phyloP scores from a whole-genome alignment of 2,888 invertebrate species.

The Drosophila gaucha region DNA sequence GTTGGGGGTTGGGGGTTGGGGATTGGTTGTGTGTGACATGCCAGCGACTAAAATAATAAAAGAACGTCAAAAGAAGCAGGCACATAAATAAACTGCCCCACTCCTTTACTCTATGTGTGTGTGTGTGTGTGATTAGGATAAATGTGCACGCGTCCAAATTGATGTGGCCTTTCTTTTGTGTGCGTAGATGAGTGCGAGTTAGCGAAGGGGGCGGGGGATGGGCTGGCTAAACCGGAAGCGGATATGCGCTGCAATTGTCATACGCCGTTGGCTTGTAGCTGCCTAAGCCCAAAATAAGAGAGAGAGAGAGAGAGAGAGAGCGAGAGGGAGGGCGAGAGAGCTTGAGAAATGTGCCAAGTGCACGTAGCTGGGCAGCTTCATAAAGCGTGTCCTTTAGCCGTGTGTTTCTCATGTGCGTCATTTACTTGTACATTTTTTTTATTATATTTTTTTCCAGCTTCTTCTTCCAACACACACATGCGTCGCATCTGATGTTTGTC shows the following conservation, averaged over 20 bases:
- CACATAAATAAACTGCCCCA: conserved; percentile 70
- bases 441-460: conserved; percentile 37
- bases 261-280: conserved; percentile 53
- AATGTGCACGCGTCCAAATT: conserved; percentile 76
- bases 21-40: conserved; percentile 31
- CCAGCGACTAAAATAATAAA: conserved; percentile 74
- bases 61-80: conserved; percentile 75
- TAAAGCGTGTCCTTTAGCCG: conserved; percentile 40
- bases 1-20: not conserved
- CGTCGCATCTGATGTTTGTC: conserved; percentile 55
- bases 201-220: not conserved
- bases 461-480: conserved; percentile 28
- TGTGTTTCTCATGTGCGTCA: no score
- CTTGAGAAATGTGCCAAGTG: conserved; percentile 40
- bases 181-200: conserved; percentile 14
- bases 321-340: not conserved
- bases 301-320: not conserved
- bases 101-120: conserved; percentile 13
- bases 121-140: conserved; percentile 72
- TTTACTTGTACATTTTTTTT: conserved; percentile 55
- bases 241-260: conserved; percentile 79
- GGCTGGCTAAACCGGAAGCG: conserved; percentile 42
- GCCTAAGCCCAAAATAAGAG: conserved; percentile 5
- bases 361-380: conserved; percentile 55
- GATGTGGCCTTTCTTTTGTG: conserved; percentile 65